Evolutionary conservation across 92 coral and sea anemone species (phyloP), one percentile per base, ranked within the genome.

Genomic region (Paragorgia papillata): DNA sequence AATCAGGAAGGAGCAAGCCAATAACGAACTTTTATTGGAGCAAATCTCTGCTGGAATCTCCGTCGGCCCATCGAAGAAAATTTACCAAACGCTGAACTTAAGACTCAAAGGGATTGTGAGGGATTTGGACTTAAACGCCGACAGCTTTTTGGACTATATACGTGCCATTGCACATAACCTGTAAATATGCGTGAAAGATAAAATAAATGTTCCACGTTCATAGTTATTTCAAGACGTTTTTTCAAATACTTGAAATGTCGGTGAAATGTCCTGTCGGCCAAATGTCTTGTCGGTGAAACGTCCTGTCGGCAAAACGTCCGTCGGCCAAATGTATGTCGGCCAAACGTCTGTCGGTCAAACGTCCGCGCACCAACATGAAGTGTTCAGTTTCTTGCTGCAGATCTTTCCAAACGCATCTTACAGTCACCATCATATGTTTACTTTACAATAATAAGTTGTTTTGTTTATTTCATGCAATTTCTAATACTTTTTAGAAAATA

Each of bases 1-100:
- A 43, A 35, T 60, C 28, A 22, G 28, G 35, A 60, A 60, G 20
- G 37, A 60, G 33, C 67, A 60, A 60, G 67, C 37, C 67, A 60
- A 43, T 43, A 60, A 60, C 37, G 39, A 60, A 60, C 34, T 60
- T 60, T 43, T 60, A 18, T 22, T 60, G 37, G 3, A 60, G 26
- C 67, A 60, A 60, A 43, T 60, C 39, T 43, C 33, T 22, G 67
- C 67, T 43, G n/a, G 39, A 24, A 60, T 60, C 33, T 43, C 67
- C 33, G 39, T 28, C n/a, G 18, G n/a, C 9, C 67, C 67, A 60
- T n/a, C 67, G 33, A 28, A 60, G 37, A 60, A 60, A 43, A 60
- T 28, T 1, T 60, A 60, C 67, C 67, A 60, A 43, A 18, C 12
- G 37, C 28, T 60, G 1, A 60, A 60, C 20, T 14, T 9, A 60